Evolutionary conservation across 1,140 invertebrate genomes (phyloP), one percentile per base, ranked within the genome.

Genomic region (Bombus pascuorum): DNA sequence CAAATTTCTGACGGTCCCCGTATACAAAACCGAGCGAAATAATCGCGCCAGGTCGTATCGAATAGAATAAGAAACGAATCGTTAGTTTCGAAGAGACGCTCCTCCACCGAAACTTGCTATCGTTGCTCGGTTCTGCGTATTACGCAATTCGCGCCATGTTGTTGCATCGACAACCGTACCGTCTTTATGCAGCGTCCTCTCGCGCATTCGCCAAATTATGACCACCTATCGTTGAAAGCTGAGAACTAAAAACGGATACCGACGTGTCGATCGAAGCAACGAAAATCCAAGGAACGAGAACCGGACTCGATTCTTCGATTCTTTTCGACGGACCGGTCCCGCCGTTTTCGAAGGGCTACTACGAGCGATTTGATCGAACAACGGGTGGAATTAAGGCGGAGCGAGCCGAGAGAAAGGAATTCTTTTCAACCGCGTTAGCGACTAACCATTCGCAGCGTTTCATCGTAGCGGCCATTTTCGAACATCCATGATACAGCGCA

Each of bases 401-500:
- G 93, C 91, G 44, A 91, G 59, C 75, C 68, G 39, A 90, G 87
- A 88, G 87, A 88, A 89, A 87, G 77, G 87, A 89, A 65, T 81
- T 86, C 66, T 81, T 81, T 92, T 89, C 88, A 32, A 39, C 75
- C 32, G 3, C 57, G 87, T 89, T 81, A 70, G 47, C 85, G 89
- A 82, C 88, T 85, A 86, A 86, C 90, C 91, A 93, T 91, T 92
- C 91, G 85, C 84, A 9, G 44, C 18, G 77, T 82, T 88, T 78
- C 75, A 77, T 62, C 44, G 78, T 78, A 87, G 86, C 93, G 89
- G 86, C 93, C 93, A 93, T 94, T 94, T 93, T 92, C 88, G 87
- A 91, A 82, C 88, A 92, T 93, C 93, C 90, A 75, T 81, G 66
- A 70, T 78, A 68, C 90, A 86, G 85, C 90, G 86, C 89, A 89